Evolutionary conservation across 2,113 vertebrate genomes (phyloP), one percentile per base, ranked within the genome.

Genomic region (Mormoops blainvillei): DNA sequence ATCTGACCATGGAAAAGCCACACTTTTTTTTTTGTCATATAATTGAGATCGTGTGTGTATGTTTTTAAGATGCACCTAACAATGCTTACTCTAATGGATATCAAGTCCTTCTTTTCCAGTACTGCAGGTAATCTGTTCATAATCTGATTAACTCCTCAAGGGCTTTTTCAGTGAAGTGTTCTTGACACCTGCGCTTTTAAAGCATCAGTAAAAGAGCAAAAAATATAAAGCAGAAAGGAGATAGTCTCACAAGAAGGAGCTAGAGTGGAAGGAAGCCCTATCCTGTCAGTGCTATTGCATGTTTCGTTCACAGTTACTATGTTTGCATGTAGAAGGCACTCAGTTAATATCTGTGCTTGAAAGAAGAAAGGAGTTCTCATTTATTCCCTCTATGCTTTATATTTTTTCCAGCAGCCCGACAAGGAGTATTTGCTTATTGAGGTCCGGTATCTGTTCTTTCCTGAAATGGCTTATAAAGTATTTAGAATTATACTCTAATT

Each of bases 401-500:
- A 18, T 15, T 38, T 52, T 14, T 76, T 83, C 26, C 31, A 48
- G 18, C 9, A 77, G 18, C 33, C 38, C 45, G 48, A 38, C 14
- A 48, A 31, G 36, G 18, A 14, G 0, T 45, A 56, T 41, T 45
- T 63, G 22, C 22, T 76, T 87, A 36, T 24, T 71, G n/a, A 65
- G 3, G 14, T n/a, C 33, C 45, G 38, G 19, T 73, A 31, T 63
- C 18, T 80, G 5, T 80, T 48, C 12, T 36, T 73, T 65, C 28
- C 71, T 43, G 63, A 84, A 7, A 58, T 28, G 78, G 5, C 5
- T 14, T 31, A 19, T 24, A 13, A 65, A 96, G 58, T 56, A 67
- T n/a, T 92, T 95, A 76, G 38, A 73, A 97, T 71, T 70, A 50
- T 80, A 50, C 1, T 76, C 38, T 87, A 77, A 43, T 94, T 95